These are phyloP conservation scores for Suricata suricatta DNA, from an alignment of 2,113 vertebrate genomes.

Conservation along the genomic window DNA sequence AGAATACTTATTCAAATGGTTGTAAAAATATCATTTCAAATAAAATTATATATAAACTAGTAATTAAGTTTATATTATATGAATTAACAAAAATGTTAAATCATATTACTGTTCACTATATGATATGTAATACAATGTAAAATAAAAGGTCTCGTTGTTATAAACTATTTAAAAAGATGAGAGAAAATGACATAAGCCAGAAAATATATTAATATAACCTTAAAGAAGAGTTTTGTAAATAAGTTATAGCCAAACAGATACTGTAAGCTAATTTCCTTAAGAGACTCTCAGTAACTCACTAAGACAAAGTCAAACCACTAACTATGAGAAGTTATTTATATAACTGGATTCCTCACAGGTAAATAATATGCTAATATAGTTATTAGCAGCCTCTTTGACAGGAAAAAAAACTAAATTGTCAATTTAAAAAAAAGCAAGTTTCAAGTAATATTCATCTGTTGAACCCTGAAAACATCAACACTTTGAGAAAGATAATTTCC, in stretches of 20 bases:
- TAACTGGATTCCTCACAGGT: neutral
- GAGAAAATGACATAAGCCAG: neutral
- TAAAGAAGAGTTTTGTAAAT: slow-evolving; percentile 3
- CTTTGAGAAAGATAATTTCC: neutral
- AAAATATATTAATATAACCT: slow-evolving; percentile 8
- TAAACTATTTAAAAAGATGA: slow-evolving; percentile 23
- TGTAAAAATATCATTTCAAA: slow-evolving; percentile 12
- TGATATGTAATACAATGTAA: neutral
- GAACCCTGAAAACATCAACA: slow-evolving; percentile 36
- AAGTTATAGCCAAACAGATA: neutral
- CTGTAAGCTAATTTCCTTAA: neutral
- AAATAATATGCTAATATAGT: neutral
- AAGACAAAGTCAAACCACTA: neutral
- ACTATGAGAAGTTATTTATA: neutral
- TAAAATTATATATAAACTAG: neutral
- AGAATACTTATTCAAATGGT: neutral
- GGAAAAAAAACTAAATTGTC: neutral
- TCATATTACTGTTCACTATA: neutral
- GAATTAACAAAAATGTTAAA: slow-evolving; percentile 1
- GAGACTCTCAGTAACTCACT: neutral
- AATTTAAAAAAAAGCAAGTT: neutral
- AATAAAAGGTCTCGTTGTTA: slow-evolving; percentile 26
- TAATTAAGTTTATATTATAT: slow-evolving; percentile 1
- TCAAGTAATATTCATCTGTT: neutral
- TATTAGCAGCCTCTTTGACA: neutral